phyloP scores from a whole-genome alignment of 2,113 vertebrate genomes.

The Monopterus albus region DNA sequence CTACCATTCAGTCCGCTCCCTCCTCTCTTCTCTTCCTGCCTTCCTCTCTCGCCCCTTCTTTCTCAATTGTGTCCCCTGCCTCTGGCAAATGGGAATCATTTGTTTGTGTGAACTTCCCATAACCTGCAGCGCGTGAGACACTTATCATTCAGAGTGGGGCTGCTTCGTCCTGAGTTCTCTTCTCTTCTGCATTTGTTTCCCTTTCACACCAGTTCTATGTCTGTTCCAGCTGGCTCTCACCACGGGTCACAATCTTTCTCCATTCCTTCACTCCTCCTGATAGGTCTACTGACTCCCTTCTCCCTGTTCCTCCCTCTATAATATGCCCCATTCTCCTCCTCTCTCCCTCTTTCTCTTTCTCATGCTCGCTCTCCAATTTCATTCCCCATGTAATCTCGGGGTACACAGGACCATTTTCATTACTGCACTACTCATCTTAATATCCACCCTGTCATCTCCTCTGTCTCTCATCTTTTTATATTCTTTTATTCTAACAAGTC shows the following conservation, averaged over 20 bases:
- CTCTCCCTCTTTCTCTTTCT: conserved; percentile 8
- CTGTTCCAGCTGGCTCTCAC: conserved; percentile 49
- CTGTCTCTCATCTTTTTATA: conserved; percentile 69
- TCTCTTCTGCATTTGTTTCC: conserved; percentile 30
- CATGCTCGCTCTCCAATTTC: conserved; percentile 58
- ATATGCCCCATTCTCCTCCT: conserved; percentile 8
- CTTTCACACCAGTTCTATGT: conserved; percentile 26
- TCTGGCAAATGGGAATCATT: conserved; percentile 82
- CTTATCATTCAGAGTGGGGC: conserved; percentile 81
- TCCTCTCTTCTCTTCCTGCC: conserved; percentile 30
- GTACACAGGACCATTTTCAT: conserved; percentile 72
- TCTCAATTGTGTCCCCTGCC: conserved; percentile 80
- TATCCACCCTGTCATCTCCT: conserved; percentile 71
- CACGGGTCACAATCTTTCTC: conserved; percentile 54
- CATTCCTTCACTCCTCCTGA: conserved; percentile 22
- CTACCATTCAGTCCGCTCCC: conserved; percentile 49
- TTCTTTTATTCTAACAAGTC: conserved; percentile 79
- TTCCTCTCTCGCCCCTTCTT: conserved; percentile 59
- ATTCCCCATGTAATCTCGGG: conserved; percentile 70
- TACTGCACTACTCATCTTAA: conserved; percentile 72
- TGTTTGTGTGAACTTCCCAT: conserved; percentile 84
- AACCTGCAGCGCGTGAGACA: conserved; percentile 76
- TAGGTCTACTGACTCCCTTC: conserved; percentile 27
- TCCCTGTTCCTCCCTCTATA: conserved; percentile 19
- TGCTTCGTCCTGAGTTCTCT: conserved; percentile 58